Evolutionary conservation across 2,797 vertebrate genomes (phyloP), one percentile per base, ranked within the genome.

Genomic region (Artibeus jamaicensis): DNA sequence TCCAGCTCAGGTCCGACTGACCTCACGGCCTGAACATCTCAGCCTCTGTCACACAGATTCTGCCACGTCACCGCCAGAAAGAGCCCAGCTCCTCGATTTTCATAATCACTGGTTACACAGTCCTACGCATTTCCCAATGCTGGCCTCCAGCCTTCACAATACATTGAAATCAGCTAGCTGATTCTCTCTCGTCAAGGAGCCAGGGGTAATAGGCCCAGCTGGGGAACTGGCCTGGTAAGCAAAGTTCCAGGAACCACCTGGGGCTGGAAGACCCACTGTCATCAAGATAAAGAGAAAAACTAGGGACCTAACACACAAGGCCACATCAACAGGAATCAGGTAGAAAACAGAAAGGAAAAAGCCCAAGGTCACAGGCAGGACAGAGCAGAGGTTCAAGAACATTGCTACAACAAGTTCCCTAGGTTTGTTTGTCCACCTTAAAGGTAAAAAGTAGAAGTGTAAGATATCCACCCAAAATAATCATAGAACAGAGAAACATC

Each of bases 401-500:
- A 29, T 11, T 14, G 32, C 65, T 32, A 46, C 34, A 21, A 18
- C 4, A 42, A 65, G 37, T 91, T 65, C 74, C 68, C 83, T 68
- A 57, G 21, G 39, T 68, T 26, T 73, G 7, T 73, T n/a, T 50
- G 22, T 62, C 18, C 11, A 7, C 10, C 59, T 42, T 67, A 39
- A 57, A 53, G 24, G 44, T 18, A 12, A 22, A 62, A 18, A 62
- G 62, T 32, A 32, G 44, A 68, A 29, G 26, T 37, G 22, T 57
- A 74, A 57, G 68, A 95, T 55, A 57, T n/a, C 19, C n/a, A 57
- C 37, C 19, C 34, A 32, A 91, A 91, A 67, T 6, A 14, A 81
- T 39, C 57, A 67, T 22, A 67, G 57, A 42, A 91, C 53, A 65
- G 26, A 76, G 46, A 78, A 32, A 62, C 32, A 62, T 22, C 37